Base-by-base conservation (phyloP, 2,888 invertebrate genomes). In the Fissipunctia ypsillon region DNA sequence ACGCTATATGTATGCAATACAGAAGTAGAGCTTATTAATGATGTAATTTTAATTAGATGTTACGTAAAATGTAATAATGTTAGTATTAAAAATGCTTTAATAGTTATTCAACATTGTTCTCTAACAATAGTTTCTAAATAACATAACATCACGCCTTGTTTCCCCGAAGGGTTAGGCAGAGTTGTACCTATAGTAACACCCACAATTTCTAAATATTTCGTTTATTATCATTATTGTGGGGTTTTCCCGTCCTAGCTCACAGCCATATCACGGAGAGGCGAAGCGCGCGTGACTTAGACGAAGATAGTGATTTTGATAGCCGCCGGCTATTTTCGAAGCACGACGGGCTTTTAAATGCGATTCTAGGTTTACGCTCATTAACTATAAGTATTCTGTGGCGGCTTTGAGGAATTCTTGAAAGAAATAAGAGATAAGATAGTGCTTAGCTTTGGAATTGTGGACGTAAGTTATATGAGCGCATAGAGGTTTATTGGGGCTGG, bases 261-360 rank as follows among this genome's bases (percentile, higher is more conserved):
- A 84, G 88, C 84, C 80, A 81, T 88, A 88, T 86, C 88, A 86
- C 76, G 80, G 85, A 80, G 85, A 87, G 85, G 79, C 80, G 84
- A 83, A 86, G 87, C 89, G 90, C 92, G 92, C 93, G 93, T 92
- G 93, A 91, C 92, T 89, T 89, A 84, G 84, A 82, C 86, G 70
- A 81, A 88, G 91, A 91, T 92, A 90, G 89, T 84, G 88, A 88
- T 87, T 88, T 86, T 83, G 88, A 89, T 90, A 88, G 88, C 92
- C 82, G 75, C 79, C 80, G 90, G 91, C 89, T 86, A 87, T 90
- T 89, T 89, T 87, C 80, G 86, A 89, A 87, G 84, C 90, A 91
- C 91, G 90, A 89, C 81, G 80, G 66, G 78, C 83, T 84, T 78
- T 74, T 75, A 76, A 83, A 85, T 80, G 84, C 83, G 70, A 83